Base-by-base conservation (phyloP, 2,797 vertebrate genomes). In the Amblyopsis hoosieri region DNA sequence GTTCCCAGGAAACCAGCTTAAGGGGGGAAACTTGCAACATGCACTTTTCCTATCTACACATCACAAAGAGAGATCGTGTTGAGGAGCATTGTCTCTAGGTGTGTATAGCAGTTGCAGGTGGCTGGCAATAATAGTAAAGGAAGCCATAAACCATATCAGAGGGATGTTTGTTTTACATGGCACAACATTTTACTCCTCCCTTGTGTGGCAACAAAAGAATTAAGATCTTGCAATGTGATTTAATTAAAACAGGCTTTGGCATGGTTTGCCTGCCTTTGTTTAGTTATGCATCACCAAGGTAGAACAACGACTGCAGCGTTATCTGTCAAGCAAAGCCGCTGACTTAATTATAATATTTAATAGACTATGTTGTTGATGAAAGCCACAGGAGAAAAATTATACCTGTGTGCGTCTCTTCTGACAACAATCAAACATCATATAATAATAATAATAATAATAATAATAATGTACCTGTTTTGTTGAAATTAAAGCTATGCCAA, bases 161-260 rank as follows among this genome's bases (percentile, higher is more conserved):
- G 60, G 11, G 50, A 68, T 61, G 74, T 81, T 81, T 87, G 72
- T 75, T 71, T 67, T 45, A 6, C 58, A 68, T 3, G 49, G 60
- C 66, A 77, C 70, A 45, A 3, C 23, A 54, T 67, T 82, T 65
- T 63, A 15, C 56, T 65, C 50, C 19, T 37, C 54, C 51, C 71
- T 60, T 71, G 62, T 71, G 71, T 62, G 63, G 62, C 57, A 76
- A 79, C 77, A 81, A 75, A 64, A 61, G 69, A 78, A 64, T 67
- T 29, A 31, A 83, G 72, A 81, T 76, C 57, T 65, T 72, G 61
- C 55, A 10, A 50, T 56, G 75, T 58, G 78, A 85, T 81, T 82
- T 82, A 75, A 88, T 87, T 82, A 85, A 79, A 82, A 67, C 45
- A 45, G 62, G 53, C 68, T 66, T 64, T 49, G 60, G 71, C 54